Base-by-base conservation (phyloP, 2,797 vertebrate species). In the Macrochelys suwanniensis region DNA sequence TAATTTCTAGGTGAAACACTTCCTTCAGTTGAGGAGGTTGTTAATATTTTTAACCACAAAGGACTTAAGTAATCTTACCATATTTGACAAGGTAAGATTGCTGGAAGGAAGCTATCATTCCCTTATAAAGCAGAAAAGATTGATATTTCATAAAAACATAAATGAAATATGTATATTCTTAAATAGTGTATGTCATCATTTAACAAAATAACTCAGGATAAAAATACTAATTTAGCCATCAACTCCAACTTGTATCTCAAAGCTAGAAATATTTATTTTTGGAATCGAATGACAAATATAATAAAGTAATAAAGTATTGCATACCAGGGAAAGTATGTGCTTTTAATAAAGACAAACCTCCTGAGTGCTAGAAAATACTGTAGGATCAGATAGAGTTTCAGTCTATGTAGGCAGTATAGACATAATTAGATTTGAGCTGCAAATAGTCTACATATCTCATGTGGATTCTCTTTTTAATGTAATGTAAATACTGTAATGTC, bases 261-360 rank as follows among this genome's bases (percentile, higher is more conserved):
- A 94, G 4, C 42, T 61, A 61, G 49, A 79, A 94, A 85, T 85
- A 89, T 37, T 28, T 81, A 6, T 71, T 79, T 65, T n/a, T 90
- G 68, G 28, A 96, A 59, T 26, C 88, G 82, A 82, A 7, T 86
- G 45, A 68, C 82, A 89, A 92, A 42, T 88, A 11, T 7, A 85
- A 77, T 77, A 16, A 76, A 47, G 42, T 49, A 77, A 19, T 80
- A 71, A 80, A 0, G 0, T 37, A 10, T 0, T 1, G 49, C 7
- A 76, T n/a, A 79, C 26, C 9, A 57, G 80, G 37, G 6, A 80
- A 92, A 95, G 76, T 80, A 57, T 0, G 8, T 85, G 11, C 3
- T 45, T 92, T 84, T 65, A 42, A 42, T 49, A 49, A 77, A 77
- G 74, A 49, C 28, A 92, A 84, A 79, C 80, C 54, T 88, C 31